Percentiles rank a stretch among this genome's conserved stretches.
Evolutionary conservation across 2,888 invertebrate species (phyloP).

Genomic region (Pharmacophagus antenor): DNA sequence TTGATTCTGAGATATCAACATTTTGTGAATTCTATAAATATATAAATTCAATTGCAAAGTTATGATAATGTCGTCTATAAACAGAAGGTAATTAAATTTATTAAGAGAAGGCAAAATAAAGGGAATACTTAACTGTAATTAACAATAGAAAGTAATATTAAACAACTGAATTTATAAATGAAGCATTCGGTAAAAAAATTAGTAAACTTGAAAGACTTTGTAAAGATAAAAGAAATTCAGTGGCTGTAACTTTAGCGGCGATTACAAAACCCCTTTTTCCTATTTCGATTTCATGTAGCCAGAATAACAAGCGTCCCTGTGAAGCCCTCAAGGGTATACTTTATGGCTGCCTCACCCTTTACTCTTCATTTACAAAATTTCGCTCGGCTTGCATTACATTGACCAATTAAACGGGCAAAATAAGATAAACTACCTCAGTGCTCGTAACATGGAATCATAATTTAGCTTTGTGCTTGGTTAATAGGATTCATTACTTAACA

Average conservation of each 20-base stretch:
- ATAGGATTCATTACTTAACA: no score
- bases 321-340: slow-evolving; percentile 4
- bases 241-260: background rate
- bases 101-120: no score
- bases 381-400: background rate
- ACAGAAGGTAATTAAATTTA: no score
- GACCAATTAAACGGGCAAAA: background rate
- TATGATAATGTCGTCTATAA: no score
- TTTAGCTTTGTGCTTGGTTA: no score
- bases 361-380: slow-evolving; percentile 6
- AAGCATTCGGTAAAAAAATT: background rate
- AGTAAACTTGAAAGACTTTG: slow-evolving; percentile 3
- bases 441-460: no score
- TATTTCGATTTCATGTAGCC: slow-evolving; percentile 8
- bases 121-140: no score
- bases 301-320: slow-evolving; percentile 14
- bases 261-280: slow-evolving; percentile 13
- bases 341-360: slow-evolving; percentile 9
- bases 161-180: no score
- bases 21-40: no score
- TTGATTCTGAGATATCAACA: no score
- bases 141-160: no score
- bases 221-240: background rate
- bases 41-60: no score
- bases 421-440: background rate